Base-by-base conservation (phyloP, 2,797 vertebrate species). In the Antrozous pallidus region DNA sequence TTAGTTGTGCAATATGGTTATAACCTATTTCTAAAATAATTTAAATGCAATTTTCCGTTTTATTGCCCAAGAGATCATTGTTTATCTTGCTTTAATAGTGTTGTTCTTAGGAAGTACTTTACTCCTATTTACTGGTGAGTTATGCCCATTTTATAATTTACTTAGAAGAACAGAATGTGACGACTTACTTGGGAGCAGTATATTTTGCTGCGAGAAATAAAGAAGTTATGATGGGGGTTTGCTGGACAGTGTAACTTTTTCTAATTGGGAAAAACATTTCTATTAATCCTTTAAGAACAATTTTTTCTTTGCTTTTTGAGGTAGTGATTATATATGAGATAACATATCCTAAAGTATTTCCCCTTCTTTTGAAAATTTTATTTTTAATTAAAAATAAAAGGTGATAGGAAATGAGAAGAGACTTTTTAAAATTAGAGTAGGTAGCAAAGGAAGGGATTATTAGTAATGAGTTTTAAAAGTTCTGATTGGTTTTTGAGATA, bases 91-190 rank as follows among this genome's bases (percentile, higher is more conserved):
- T 10, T 97, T 97, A 97, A 94, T 97, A 96, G 92, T 97, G 90
- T 92, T 97, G 90, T 92, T 95, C 65, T 93, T 97, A 95, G 94
- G 87, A 88, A 87, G 97, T 97, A 92, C 97, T 98, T 98, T 97
- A 97, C 98, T 98, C 93, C 75, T 97, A 88, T 93, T 97, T 98
- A 97, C 98, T 98, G 96, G 96, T 98, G 97, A 98, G 86, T 97
- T 98, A 97, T 98, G 97, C 98, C 98, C 96, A 97, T 97, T 98
- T 98, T 96, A 83, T 97, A 98, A 98, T 98, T 99, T 98, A 99
- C 99, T 98, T 98, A 98, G 98, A 93, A 97, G 93, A 98, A 98
- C 94, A 98, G 78, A 96, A 95, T 98, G 98, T 97, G 98, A 97
- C 56, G 92, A 98, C 79, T 97, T 97, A 97, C 97, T 98, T 98